Base-by-base conservation (phyloP, 2,888 invertebrate species). In the Nomada ferruginata region DNA sequence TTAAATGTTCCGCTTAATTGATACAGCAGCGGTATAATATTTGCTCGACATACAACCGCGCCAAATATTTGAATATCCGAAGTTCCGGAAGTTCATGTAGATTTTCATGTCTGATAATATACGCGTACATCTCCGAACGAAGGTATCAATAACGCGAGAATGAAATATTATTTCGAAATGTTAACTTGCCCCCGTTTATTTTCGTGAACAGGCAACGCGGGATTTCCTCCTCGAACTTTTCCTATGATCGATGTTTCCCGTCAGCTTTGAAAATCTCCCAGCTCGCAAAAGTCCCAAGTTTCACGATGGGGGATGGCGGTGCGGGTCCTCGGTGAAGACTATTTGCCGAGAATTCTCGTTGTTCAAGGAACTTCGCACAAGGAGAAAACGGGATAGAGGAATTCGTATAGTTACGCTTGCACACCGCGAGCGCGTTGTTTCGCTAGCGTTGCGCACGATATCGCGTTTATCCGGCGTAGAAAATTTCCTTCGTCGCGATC, bases 341-440 rank as follows among this genome's bases (percentile, higher is more conserved):
- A 77, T 86, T 86, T 87, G 70, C 64, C 63, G 20, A 50, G 71
- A 53, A 74, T 80, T 50, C 78, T 59, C 70, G 68, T 60, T 57
- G 60, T 65, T 76, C 66, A 47, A 60, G 57, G 53, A 47, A 82
- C 60, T 69, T 75, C 71, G 15, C 60, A 36, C 7, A 26, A 53
- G 13, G 1, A 61, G 47, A 0, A 9, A 57, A 44, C 55, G 57
- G n/a, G 20, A 20, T 3, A 61, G 63, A 70, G 60, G 81, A 64
- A 76, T 84, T 79, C 73, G 42, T 65, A 76, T 78, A 52, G 71
- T 20, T 10, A 3, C 70, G 65, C 44, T 59, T 75, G 44, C 66
- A 78, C 78, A 69, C 83, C 76, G 68, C 77, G 77, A 79, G 36
- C 75, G 29, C 73, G 75, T 79, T 76, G 64, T 63, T 79, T 73